Evolutionary conservation across 2,888 invertebrate genomes (phyloP).

Genomic region (Zeuzera pyrina): DNA sequence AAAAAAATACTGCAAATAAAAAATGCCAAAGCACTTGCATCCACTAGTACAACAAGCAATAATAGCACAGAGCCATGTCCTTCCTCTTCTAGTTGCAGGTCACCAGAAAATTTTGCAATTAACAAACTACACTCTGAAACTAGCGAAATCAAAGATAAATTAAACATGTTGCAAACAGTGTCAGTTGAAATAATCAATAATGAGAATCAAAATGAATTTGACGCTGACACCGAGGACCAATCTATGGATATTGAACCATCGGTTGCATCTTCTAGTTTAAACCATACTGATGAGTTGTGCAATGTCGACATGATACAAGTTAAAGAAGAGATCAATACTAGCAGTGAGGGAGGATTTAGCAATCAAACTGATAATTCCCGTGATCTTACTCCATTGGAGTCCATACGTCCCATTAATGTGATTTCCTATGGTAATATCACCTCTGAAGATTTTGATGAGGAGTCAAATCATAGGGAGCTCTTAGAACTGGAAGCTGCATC

Average conservation of each 20-base stretch:
- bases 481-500: conserved; percentile 52
- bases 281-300: conserved; percentile 23
- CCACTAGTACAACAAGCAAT: conserved; percentile 16
- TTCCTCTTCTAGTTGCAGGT: conserved; percentile 37
- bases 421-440: conserved; percentile 52
- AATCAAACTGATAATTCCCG: conserved; percentile 35
- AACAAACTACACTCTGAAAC: conserved; percentile 34
- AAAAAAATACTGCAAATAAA: conserved; percentile 63
- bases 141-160: conserved; percentile 20
- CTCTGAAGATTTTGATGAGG: conserved; percentile 48
- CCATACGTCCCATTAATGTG: conserved; percentile 55
- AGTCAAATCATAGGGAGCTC: conserved; percentile 51
- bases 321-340: conserved; percentile 54
- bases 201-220: conserved; percentile 36
- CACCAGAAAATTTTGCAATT: conserved; percentile 45
- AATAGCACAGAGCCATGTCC: conserved; percentile 29
- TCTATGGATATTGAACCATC: conserved; percentile 47
- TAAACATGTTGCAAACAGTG: conserved; percentile 30
- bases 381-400: conserved; percentile 37
- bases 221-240: conserved; percentile 51
- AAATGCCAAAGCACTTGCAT: conserved; percentile 34
- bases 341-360: conserved; percentile 45
- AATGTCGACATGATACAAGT: conserved; percentile 37
- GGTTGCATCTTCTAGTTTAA: conserved; percentile 27
- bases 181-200: conserved; percentile 44